Base-by-base conservation (phyloP, 92 coral and sea anemone species). In the Parazoanthus atlanticus region DNA sequence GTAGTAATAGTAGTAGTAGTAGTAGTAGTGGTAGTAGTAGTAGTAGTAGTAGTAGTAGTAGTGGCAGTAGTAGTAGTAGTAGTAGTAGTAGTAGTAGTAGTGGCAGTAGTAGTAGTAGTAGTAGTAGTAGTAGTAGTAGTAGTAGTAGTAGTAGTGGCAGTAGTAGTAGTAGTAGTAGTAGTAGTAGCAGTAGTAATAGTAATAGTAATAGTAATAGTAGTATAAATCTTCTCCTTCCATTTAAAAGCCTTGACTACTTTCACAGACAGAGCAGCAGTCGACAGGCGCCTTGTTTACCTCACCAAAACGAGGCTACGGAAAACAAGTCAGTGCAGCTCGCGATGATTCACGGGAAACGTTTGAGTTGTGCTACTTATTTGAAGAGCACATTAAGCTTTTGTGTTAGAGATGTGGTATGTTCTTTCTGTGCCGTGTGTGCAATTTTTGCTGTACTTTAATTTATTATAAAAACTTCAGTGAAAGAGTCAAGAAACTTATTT, bases 181-280 rank as follows among this genome's bases (percentile, higher is more conserved):
- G n/a, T n/a, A n/a, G n/a, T n/a, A n/a, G n/a, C n/a, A n/a, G n/a
- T n/a, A n/a, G n/a, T n/a, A n/a, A n/a, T n/a, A n/a, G n/a, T n/a
- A n/a, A n/a, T n/a, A n/a, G n/a, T n/a, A n/a, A n/a, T n/a, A n/a
- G 38, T 40, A 6, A 17, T 26, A 30, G n/a, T 23, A 78, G 13
- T 33, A 6, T 49, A 29, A 47, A 30, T 56, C 49, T 75, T 54
- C 26, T 28, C 54, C 67, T 65, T 15, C 29, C 9, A 26, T 4
- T 36, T 79, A 38, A 30, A 23, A 0, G 65, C 66, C 85, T 89
- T 79, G 30, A 67, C 86, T 38, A 30, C 0, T 11, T 80, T 30
- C 71, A 10, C 86, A 92, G 94, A 89, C 52, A 90, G 84, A 52
- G 34, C 85, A 26, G 94, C 94, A 58, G 92, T 92, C 25, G 88